A percentile compares a stretch with the other conserved stretches of the same genome.
phyloP scores from a whole-genome alignment of 2,797 vertebrate genomes.

The Sternotherus odoratus region DNA sequence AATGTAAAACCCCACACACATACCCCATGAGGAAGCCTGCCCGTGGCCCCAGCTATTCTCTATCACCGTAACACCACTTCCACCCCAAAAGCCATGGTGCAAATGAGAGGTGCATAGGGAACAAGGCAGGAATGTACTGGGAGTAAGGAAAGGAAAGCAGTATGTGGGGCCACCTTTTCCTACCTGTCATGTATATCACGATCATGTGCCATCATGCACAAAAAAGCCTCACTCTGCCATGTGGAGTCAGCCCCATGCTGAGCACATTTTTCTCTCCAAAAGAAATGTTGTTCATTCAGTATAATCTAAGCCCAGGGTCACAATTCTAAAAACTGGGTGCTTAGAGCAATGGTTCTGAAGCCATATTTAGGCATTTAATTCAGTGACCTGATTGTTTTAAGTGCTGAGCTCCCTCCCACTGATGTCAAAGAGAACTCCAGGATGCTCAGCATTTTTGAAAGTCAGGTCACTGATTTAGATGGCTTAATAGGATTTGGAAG shows the following conservation, averaged over 20 bases:
- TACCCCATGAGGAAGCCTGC: neutral
- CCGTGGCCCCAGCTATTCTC: neutral
- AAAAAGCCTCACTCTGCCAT: neutral
- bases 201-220: neutral
- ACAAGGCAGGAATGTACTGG: neutral
- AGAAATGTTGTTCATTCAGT: neutral
- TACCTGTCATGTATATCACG: neutral
- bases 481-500: neutral
- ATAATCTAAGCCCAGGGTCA: neutral
- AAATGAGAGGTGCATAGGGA: neutral
- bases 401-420: neutral
- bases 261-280: neutral
- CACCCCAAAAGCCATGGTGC: neutral
- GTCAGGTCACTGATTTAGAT: neutral
- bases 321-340: neutral
- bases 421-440: neutral
- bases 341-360: neutral
- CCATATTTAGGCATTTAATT: neutral
- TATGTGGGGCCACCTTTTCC: neutral
- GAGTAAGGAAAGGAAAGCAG: neutral
- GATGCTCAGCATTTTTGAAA: neutral
- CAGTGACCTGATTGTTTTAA: neutral
- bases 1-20: neutral
- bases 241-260: neutral
- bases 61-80: neutral